Base-by-base conservation (phyloP, 2,113 vertebrate species). In the Nesogale talazaci region DNA sequence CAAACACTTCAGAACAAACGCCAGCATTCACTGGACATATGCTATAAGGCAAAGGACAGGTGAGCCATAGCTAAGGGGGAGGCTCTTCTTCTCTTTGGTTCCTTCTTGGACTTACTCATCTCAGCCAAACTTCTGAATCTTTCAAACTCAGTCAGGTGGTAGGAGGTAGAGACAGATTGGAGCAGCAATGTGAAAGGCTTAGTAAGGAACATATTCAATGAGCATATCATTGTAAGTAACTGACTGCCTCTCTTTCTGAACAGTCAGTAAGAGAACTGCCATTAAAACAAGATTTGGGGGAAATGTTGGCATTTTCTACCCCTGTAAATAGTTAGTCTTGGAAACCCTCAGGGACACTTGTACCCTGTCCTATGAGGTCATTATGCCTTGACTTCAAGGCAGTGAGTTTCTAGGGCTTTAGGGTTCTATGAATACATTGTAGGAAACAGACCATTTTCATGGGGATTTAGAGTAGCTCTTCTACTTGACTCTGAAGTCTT, bases 21-120 rank as follows among this genome's bases (percentile, higher is more conserved):
- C 29, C 31, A 67, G 19, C 3, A 22, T 3, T 19, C 1, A 40
- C 6, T n/a, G 3, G 2, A n/a, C n/a, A 8, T 2, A 0, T 6
- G 15, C 22, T 4, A 1, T 31, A 29, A 84, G 31, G 52, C 0
- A 23, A 2, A 27, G 70, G 79, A 69, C 27, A 23, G 56, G 31
- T n/a, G 23, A 40, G 11, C 0, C 7, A 6, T 29, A 10, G 4
- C 88, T 69, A 27, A 69, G 36, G 36, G 23, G 59, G 46, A 89
- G 31, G 0, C 17, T 34, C 27, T 3, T 34, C 3, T 79, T 22
- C 29, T 67, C 17, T 86, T 5, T 31, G 1, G 0, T 89, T 22
- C 22, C 9, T 75, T 67, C 42, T 63, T n/a, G n/a, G 69, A 70
- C 17, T 74, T 83, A 34, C n/a, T 19, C 3, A 0, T 3, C 36